Evolutionary conservation across 1,140 invertebrate species (phyloP), one percentile per base, ranked within the genome.

Genomic region (Danaus plexippus): DNA sequence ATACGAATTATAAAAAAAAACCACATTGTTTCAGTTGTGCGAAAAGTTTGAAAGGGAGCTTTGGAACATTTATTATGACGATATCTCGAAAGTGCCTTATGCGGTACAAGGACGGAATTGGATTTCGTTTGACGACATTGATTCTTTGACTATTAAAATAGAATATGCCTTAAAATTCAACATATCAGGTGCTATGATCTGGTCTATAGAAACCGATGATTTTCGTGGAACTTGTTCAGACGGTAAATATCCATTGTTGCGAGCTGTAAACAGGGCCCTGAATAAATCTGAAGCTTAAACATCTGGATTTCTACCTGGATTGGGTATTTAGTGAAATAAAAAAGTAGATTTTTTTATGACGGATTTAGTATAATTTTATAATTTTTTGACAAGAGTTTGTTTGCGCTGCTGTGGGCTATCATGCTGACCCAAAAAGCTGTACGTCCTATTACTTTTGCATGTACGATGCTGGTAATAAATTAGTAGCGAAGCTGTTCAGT

Each of bases 151-250:
- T 0, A 63, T 83, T 4, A 92, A 94, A 79, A 78, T 76, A 0
- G 59, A 91, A 32, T 92, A 88, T 57, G 88, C 89, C 1, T 80
- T 89, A 41, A 55, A 69, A 0, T 66, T 80, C 4, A 86, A 84
- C 47, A 78, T 94, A 1, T 90, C 86, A 48, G 93, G 93, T 13
- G 88, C 87, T 5, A 94, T 94, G 92, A 59, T 92, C 0, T 95
- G 93, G 93, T 91, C 90, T 62, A 87, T 95, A 8, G 93, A 94
- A 60, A 92, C 91, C 47, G 93, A 94, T 67, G 93, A 95, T 69
- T 93, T 93, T 66, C 76, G 61, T 9, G 91, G 90, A 1, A 59
- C 75, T 0, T 93, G 91, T 63, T 87, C 89, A n/a, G 64, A 58
- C 9, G 73, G 69, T 54, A 71, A 77, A 9, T 92, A 85, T 73